Conservation (phyloP, 1,140 invertebrate species). For the Drosophila bipectinata region DNA sequence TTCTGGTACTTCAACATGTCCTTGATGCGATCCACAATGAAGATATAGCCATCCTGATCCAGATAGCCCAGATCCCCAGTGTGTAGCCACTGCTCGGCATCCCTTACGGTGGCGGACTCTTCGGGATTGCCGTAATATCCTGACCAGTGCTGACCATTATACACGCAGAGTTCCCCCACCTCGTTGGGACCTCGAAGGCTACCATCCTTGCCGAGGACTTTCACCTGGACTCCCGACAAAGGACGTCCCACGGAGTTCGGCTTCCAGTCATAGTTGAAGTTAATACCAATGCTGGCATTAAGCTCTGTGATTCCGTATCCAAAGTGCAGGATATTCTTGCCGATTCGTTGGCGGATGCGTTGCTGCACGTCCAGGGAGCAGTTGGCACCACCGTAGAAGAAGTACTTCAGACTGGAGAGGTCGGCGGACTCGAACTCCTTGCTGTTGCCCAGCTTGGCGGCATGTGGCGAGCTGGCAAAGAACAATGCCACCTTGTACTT, state of each 20-base stretch:
- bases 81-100: conserved; percentile 88
- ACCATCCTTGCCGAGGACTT: conserved; percentile 26
- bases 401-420: conserved; percentile 22
- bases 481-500: conserved; percentile 34
- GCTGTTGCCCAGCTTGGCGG: conserved; percentile 2
- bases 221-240: conserved; percentile 12
- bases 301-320: conserved; percentile 32
- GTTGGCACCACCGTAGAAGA: conserved; percentile 15
- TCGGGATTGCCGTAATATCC: conserved; percentile 84
- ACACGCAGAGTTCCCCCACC: conserved; percentile 77
- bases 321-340: conserved; percentile 16
- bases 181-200: conserved; percentile 50
- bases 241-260: conserved; percentile 28
- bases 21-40: conserved; percentile 89
- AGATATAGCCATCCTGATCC: conserved; percentile 87
- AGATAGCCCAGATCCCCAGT: conserved; percentile 89
- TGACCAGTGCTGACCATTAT: conserved; percentile 60
- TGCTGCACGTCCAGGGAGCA: conserved; percentile 9
- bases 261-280: conserved; percentile 24
- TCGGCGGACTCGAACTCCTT: not conserved
- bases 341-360: conserved; percentile 18
- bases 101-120: conserved; percentile 85
- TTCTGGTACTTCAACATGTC: conserved; percentile 89
- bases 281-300: conserved; percentile 6
- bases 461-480: not conserved